Percentiles rank a stretch among this genome's conserved stretches.
These are phyloP conservation scores for Actinostola sp. DNA, from an alignment of 92 coral and sea anemone genomes.

Conservation along the genomic window DNA sequence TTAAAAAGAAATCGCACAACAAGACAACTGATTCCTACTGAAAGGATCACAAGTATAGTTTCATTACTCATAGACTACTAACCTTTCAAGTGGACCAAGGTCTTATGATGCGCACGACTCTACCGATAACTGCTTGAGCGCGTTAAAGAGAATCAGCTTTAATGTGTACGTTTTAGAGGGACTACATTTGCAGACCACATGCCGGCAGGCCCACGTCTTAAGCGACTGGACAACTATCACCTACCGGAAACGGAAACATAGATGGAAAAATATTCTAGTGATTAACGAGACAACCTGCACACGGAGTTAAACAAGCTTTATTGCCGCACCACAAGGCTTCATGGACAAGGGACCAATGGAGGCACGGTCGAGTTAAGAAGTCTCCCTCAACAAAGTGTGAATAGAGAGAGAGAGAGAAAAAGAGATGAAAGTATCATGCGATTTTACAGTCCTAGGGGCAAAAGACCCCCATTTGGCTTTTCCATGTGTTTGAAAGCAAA, in stretches of 20 bases:
- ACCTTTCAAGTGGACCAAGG: background rate
- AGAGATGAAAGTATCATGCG: background rate
- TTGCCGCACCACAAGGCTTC: background rate
- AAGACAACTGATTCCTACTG: background rate
- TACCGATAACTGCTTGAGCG: background rate
- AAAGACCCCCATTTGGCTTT: constrained; percentile 19
- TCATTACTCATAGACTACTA: background rate
- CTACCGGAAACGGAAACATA: constrained; percentile 44
- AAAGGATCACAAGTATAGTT: background rate
- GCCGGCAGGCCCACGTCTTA: constrained; percentile 19
- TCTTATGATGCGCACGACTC: background rate
- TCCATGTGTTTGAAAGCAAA: constrained; percentile 18
- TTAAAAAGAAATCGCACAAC: background rate
- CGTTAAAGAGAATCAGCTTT: background rate
- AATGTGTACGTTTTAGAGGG: constrained; percentile 12
- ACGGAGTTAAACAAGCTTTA: background rate
- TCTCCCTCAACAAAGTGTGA: background rate
- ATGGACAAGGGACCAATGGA: background rate
- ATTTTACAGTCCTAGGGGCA: constrained; percentile 18
- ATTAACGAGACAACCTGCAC: background rate
- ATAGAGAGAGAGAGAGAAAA: constrained; percentile 2
- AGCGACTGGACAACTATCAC: constrained; percentile 33
- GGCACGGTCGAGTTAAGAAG: background rate
- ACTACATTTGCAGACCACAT: constrained; percentile 42
- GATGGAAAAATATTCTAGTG: background rate